Evolutionary conservation across 1,140 invertebrate species (phyloP).

Genomic region (Diorhabda elongata): DNA sequence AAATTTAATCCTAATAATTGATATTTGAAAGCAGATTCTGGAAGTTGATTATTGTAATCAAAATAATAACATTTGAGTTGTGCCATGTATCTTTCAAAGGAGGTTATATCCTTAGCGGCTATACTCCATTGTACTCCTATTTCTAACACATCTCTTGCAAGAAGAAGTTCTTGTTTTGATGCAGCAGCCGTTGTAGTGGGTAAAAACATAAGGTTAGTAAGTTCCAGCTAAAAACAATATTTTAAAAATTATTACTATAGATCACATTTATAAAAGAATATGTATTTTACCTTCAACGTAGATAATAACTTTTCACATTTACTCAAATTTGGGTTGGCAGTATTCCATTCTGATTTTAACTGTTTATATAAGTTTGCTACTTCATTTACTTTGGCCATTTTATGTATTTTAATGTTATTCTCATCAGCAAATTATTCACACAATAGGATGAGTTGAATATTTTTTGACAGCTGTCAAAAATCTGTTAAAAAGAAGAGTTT

Average conservation of each 20-base stretch:
- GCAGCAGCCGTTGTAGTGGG: slow-evolving; percentile 77
- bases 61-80: slow-evolving; percentile 97
- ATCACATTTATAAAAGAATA: slow-evolving; percentile 1
- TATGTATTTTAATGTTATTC: slow-evolving; percentile 20
- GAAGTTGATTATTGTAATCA: slow-evolving; percentile 85
- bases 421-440: background rate
- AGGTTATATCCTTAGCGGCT: slow-evolving; percentile 82
- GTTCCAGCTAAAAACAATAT: slow-evolving; percentile 60
- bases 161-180: slow-evolving; percentile 79
- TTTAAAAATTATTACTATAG: slow-evolving; percentile 10
- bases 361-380: slow-evolving; percentile 66
- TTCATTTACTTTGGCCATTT: slow-evolving; percentile 61
- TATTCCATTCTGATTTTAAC: slow-evolving; percentile 70
- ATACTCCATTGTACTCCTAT: slow-evolving; percentile 96
- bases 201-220: slow-evolving; percentile 81
- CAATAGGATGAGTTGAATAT: background rate
- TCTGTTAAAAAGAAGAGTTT: background rate
- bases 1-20: slow-evolving; percentile 94
- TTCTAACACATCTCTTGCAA: slow-evolving; percentile 90
- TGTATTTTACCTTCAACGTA: slow-evolving; percentile 63
- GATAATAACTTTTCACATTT: slow-evolving; percentile 69
- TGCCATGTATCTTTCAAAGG: slow-evolving; percentile 85
- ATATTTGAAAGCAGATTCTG: slow-evolving; percentile 93
- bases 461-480: slow-evolving; percentile 1
- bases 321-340: slow-evolving; percentile 62